Evolutionary conservation across 37 sponge, comb jelly and placozoan genomes (phyloP).

Genomic region (Hexactinellida sp.): DNA sequence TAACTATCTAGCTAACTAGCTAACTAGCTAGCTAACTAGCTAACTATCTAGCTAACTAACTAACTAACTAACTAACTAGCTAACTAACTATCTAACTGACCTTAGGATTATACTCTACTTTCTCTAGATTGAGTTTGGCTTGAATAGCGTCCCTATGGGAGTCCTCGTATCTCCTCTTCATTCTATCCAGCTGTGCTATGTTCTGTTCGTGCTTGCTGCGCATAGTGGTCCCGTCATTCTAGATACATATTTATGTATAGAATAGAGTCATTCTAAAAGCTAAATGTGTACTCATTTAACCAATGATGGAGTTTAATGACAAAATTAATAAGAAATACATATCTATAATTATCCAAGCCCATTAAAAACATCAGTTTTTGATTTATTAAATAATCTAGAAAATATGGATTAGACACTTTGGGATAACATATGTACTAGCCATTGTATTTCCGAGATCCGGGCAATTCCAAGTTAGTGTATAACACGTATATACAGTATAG

Average conservation of each 20-base stretch:
- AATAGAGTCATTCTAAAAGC: background rate
- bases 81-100: background rate
- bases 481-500: too few relatives aligned
- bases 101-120: constrained; percentile 15
- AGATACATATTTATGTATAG: background rate
- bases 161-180: background rate
- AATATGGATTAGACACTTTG: too few relatives aligned
- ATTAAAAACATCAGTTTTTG: too few relatives aligned
- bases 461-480: too few relatives aligned
- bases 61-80: background rate
- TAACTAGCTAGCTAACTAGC: background rate
- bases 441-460: too few relatives aligned
- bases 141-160: background rate
- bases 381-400: too few relatives aligned
- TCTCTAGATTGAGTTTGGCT: constrained; percentile 3
- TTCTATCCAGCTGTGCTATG: background rate
- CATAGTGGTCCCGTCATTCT: background rate
- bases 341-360: too few relatives aligned
- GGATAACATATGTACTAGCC: too few relatives aligned
- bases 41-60: background rate
- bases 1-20: background rate
- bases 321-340: too few relatives aligned
- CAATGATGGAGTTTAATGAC: too few relatives aligned
- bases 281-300: too few relatives aligned
- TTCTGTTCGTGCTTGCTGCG: background rate